A percentile compares a stretch with the other conserved stretches of the same genome.
phyloP scores from a whole-genome alignment of 2,888 invertebrate genomes.

The Bedellia somnulentella region DNA sequence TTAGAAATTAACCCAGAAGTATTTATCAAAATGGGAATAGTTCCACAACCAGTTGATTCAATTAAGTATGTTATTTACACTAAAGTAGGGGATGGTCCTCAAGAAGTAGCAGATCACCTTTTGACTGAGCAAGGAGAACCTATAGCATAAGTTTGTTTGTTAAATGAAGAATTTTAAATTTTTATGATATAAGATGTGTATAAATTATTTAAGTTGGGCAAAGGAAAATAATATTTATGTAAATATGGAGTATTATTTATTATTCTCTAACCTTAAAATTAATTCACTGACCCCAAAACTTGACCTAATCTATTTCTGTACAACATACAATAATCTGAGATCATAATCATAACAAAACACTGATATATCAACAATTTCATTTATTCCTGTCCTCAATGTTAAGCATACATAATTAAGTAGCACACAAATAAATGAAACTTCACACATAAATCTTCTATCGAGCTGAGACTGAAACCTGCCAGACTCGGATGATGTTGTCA shows the following conservation, averaged over 20 bases:
- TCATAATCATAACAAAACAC: conserved; percentile 37
- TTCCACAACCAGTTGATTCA: conserved; percentile 48
- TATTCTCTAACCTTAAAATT: conserved; percentile 1
- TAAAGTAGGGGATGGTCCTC: conserved; percentile 79
- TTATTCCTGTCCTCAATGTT: conserved; percentile 44
- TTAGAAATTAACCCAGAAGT: conserved; percentile 15
- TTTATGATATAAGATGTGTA: neutral
- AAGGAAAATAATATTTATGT: neutral
- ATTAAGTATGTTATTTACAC: conserved; percentile 85
- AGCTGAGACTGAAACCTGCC: conserved; percentile 93
- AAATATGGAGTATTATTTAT: neutral
- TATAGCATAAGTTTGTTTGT: no score
- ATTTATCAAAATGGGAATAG: conserved; percentile 24
- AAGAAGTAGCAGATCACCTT: conserved; percentile 41
- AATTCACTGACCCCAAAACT: neutral
- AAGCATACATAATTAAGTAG: conserved; percentile 15
- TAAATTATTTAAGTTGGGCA: neutral
- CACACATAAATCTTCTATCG: conserved; percentile 55
- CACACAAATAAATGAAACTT: conserved; percentile 54
- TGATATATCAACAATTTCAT: conserved; percentile 36
- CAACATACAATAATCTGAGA: conserved; percentile 18
- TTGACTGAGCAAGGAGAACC: conserved; percentile 27
- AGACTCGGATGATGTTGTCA: conserved; percentile 96
- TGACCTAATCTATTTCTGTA: no score
- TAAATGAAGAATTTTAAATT: neutral